phyloP scores from a whole-genome alignment of 2,888 invertebrate species.

The Celastrina argiolus region DNA sequence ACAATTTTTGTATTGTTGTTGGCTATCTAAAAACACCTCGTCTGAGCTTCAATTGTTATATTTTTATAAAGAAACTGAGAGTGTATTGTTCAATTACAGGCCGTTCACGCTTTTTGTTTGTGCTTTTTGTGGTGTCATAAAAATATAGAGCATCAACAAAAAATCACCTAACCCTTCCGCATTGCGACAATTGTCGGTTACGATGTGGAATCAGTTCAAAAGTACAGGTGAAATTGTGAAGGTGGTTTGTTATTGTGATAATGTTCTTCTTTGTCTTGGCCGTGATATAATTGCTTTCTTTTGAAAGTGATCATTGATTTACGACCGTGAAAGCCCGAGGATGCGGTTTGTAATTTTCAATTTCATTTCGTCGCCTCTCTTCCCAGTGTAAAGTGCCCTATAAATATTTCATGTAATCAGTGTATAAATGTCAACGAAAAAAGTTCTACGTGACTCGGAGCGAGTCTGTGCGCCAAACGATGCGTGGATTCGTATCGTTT shows the following conservation, averaged over 20 bases:
- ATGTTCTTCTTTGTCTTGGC: conserved; percentile 59
- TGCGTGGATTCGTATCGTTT: conserved; percentile 65
- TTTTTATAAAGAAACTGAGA: conserved; percentile 76
- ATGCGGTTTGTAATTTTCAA: conserved; percentile 45
- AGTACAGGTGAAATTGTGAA: conserved; percentile 74
- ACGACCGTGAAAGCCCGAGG: conserved; percentile 44
- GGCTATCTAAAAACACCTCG: conserved; percentile 71
- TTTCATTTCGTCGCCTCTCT: conserved; percentile 23
- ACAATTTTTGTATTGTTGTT: conserved; percentile 54
- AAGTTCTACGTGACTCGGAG: conserved; percentile 52
- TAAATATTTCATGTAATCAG: conserved; percentile 20
- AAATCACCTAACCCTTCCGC: conserved; percentile 65
- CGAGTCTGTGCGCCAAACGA: conserved; percentile 45
- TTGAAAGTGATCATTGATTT: conserved; percentile 68
- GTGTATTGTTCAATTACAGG: conserved; percentile 58
- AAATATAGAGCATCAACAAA: conserved; percentile 73
- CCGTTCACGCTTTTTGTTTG: conserved; percentile 55
- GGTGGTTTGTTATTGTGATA: conserved; percentile 64
- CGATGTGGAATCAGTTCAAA: conserved; percentile 60
- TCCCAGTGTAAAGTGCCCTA: conserved; percentile 12
- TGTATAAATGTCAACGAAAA: conserved; percentile 20
- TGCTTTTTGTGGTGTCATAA: conserved; percentile 59
- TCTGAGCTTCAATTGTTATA: conserved; percentile 46
- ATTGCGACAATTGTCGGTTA: conserved; percentile 52
- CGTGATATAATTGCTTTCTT: conserved; percentile 67